These are phyloP conservation scores for Drosophila nikananu DNA, from an alignment of 1,140 invertebrate genomes.

Conservation along the genomic window DNA sequence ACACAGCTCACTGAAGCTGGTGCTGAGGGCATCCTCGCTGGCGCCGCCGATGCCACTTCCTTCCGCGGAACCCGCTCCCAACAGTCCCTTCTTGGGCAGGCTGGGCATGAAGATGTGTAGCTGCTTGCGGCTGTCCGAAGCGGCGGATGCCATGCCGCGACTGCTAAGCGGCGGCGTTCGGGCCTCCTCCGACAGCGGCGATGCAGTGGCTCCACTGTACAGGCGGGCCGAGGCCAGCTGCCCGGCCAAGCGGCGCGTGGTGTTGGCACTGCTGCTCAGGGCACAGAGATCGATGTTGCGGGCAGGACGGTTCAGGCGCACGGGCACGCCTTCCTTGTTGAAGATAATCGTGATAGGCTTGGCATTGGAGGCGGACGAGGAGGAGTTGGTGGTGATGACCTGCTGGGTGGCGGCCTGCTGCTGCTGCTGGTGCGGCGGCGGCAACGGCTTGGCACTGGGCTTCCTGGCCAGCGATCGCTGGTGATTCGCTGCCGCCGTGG, in stretches of 20 bases:
- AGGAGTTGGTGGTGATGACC: slow-evolving; percentile 16
- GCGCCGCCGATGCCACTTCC: slow-evolving; percentile 19
- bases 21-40: slow-evolving; percentile 56
- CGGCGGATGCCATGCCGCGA: slow-evolving; percentile 27
- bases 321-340: slow-evolving; percentile 80
- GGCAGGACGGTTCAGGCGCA: slow-evolving; percentile 75
- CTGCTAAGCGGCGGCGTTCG: slow-evolving; percentile 62
- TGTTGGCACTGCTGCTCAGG: slow-evolving; percentile 64
- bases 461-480: slow-evolving; percentile 48
- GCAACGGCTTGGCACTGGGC: slow-evolving; percentile 13
- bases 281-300: slow-evolving; percentile 79
- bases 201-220: slow-evolving; percentile 56
- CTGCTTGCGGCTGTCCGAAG: slow-evolving; percentile 64
- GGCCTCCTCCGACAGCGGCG: slow-evolving; percentile 38
- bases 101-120: slow-evolving; percentile 84
- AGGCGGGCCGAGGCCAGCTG: slow-evolving; percentile 69
- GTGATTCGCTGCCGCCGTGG: slow-evolving; percentile 33
- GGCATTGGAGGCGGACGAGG: slow-evolving; percentile 51
- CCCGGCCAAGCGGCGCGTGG: slow-evolving; percentile 68
- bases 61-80: slow-evolving; percentile 3
- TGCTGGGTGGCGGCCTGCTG: slow-evolving; percentile 5
- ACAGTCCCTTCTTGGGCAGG: slow-evolving; percentile 74
- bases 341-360: slow-evolving; percentile 84
- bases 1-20: slow-evolving; percentile 64
- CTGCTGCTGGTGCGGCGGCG: slow-evolving; percentile 19